Conservation (phyloP, 2,797 vertebrate species). For the Cossypha dichroa region DNA sequence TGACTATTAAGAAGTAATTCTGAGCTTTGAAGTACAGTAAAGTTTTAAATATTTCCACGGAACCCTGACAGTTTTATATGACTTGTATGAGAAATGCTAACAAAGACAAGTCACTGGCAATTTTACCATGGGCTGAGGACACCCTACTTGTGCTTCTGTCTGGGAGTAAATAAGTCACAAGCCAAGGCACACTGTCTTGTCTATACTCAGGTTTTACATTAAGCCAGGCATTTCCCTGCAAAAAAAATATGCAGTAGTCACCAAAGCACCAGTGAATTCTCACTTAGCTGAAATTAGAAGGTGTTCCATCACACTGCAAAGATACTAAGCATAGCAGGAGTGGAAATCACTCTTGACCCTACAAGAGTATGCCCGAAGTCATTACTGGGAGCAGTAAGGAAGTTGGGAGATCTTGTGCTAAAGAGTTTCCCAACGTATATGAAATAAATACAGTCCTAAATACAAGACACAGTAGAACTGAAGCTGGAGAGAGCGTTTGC, state of each 20-base stretch:
- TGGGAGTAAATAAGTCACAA: background rate
- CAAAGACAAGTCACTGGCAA: background rate
- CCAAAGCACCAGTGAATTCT: background rate
- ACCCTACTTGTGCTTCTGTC: background rate
- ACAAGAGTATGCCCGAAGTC: background rate
- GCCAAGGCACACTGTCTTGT: background rate
- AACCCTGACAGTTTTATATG: background rate
- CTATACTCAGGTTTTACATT: background rate
- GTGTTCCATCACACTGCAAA: background rate
- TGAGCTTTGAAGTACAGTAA: background rate
- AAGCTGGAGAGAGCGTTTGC: background rate
- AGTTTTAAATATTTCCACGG: background rate
- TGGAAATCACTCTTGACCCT: background rate
- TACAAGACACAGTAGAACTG: background rate
- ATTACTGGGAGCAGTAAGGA: background rate
- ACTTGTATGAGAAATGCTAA: background rate
- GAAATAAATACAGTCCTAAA: background rate
- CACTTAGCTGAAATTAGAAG: background rate
- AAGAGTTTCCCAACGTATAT: background rate
- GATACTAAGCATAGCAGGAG: background rate
- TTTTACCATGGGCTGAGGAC: background rate
- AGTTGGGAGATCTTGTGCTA: background rate
- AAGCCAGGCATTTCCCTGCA: background rate
- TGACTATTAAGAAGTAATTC: background rate
- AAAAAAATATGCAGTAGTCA: background rate